phyloP scores from a whole-genome alignment of 2,113 vertebrate genomes.

The Haemorhous mexicanus region DNA sequence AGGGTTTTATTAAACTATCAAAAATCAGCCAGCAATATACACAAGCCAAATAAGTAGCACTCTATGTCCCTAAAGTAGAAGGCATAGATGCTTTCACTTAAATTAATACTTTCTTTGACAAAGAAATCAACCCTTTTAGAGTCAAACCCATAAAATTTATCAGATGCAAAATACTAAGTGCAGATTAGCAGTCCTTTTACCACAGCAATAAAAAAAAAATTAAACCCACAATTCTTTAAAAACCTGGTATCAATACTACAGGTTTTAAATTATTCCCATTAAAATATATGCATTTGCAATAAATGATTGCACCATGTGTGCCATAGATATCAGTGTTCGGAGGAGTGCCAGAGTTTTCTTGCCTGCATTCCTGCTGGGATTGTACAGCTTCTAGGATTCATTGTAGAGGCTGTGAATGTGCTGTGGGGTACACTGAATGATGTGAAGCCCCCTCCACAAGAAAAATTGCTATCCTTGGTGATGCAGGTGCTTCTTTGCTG shows the following conservation, averaged over 20 bases:
- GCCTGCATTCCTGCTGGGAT: neutral
- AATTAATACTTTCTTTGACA: neutral
- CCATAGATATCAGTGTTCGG: neutral
- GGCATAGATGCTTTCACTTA: neutral
- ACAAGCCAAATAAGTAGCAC: slow-evolving; percentile 7
- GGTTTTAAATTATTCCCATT: neutral
- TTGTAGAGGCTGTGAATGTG: neutral
- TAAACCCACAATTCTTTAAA: neutral
- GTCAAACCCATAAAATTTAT: neutral
- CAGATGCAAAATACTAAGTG: neutral
- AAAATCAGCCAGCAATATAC: slow-evolving; percentile 30
- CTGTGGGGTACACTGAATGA: neutral
- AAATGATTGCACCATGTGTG: neutral
- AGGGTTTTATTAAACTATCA: slow-evolving; percentile 39
- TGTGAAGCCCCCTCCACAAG: accelerated
- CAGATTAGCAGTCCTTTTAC: neutral
- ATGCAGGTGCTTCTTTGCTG: neutral
- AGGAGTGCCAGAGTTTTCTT: neutral
- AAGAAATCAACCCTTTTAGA: neutral
- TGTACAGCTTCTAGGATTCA: neutral
- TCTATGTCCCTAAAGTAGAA: neutral
- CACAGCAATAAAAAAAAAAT: neutral
- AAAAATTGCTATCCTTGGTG: neutral
- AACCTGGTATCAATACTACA: neutral
- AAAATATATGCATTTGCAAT: neutral